Percentiles rank a stretch among this genome's conserved stretches.
phyloP scores from a whole-genome alignment of 2,797 vertebrate genomes.

The Enteromius paludinosus region DNA sequence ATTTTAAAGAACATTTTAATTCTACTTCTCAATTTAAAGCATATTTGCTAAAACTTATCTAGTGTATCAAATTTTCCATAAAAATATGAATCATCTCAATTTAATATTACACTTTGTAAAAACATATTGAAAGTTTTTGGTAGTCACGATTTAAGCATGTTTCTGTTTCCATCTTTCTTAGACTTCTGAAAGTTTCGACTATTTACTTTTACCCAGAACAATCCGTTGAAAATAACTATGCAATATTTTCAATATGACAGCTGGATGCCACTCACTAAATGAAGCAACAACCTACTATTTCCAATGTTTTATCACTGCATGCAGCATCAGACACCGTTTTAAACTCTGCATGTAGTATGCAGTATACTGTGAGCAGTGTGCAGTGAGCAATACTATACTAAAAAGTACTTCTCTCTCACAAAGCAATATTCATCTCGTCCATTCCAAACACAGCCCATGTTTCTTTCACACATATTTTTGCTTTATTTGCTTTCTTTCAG shows the following conservation, averaged over 20 bases:
- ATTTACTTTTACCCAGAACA: neutral
- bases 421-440: neutral
- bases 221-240: neutral
- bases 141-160: neutral
- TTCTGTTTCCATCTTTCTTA: neutral
- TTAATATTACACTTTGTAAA: neutral
- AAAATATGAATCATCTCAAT: neutral
- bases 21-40: neutral
- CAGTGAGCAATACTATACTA: neutral
- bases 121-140: neutral
- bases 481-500: slow-evolving; percentile 9
- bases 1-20: neutral
- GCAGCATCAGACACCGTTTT: neutral
- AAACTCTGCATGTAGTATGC: neutral
- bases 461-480: neutral
- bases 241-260: neutral
- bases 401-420: neutral
- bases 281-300: too few relatives aligned
- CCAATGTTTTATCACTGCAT: too few relatives aligned
- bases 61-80: neutral
- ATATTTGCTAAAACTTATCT: too few relatives aligned
- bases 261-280: neutral
- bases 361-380: neutral
- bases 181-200: neutral
- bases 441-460: neutral